Base-by-base conservation (phyloP, 2,888 invertebrate genomes). In the Tachystola acroxantha region DNA sequence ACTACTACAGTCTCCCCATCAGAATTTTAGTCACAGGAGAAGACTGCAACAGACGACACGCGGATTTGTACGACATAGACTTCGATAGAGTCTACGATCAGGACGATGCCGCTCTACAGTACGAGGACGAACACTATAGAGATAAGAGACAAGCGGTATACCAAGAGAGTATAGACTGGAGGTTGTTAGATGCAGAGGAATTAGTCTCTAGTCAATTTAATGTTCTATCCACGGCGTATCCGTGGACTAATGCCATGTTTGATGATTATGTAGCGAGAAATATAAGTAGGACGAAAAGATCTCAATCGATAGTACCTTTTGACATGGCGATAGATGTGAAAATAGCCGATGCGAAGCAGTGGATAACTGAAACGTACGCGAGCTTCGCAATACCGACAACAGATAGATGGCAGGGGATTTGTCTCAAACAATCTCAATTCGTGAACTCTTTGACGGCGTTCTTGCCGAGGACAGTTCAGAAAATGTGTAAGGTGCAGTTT, bases 381-480 rank as follows among this genome's bases (percentile, higher is more conserved):
- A 95, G 95, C 22, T 95, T 94, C 66, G 92, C 94, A n/a, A 94
- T 95, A 76, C 95, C 95, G 38, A 93, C 93, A 19, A 91, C 91
- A 16, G 92, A 93, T 65, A 90, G 91, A 58, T 94, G 94, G 92
- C 91, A 93, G 55, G 92, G 93, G 56, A 93, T 96, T 42, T 96
- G 96, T 60, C 73, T 96, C 45, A 90, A 92, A 50, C 89, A 91
- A 53, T 95, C 94, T 3, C 95, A 96, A 62, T 92, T 92, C 59
- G 90, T 96, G 29, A 94, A 94, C 57, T 93, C 93, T 6, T 82
- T 96, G 11, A 89, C 92, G 34, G 92, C 94, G 13, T 94, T 95
- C 60, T 73, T 95, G 40, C 95, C 95, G 0, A 88, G 89, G 48
- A 91, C 94, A 0, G 91, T 94, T 6, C 88, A 91, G 45, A 91